Conservation (phyloP, 2,888 invertebrate genomes). For the Pandemis heparana region DNA sequence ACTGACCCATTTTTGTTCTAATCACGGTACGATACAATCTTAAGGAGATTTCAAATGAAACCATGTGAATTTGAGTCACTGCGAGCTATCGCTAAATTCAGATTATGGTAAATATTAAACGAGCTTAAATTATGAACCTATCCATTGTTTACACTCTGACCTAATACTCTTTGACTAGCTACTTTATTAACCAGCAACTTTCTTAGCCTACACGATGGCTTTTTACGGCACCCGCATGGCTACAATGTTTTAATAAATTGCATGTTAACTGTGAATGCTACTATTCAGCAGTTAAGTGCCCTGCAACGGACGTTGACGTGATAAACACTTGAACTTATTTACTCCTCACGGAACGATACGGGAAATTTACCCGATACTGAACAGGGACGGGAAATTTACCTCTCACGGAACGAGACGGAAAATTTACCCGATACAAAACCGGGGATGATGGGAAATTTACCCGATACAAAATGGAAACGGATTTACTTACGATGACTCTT, state of each 20-base stretch:
- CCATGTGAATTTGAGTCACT: too few relatives aligned
- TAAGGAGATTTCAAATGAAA: too few relatives aligned
- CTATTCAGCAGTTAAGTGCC: conserved; percentile 12
- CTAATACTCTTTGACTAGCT: conserved; percentile 9
- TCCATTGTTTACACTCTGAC: background rate
- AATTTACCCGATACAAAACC: background rate
- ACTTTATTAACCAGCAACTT: conserved; percentile 1
- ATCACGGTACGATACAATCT: too few relatives aligned
- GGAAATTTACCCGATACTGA: background rate
- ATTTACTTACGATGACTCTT: too few relatives aligned
- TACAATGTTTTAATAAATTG: conserved; percentile 19
- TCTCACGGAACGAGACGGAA: background rate
- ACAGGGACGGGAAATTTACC: background rate
- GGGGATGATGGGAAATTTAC: background rate
- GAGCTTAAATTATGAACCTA: too few relatives aligned
- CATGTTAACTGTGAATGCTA: conserved; percentile 8
- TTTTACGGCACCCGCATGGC: conserved; percentile 14
- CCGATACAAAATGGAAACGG: too few relatives aligned
- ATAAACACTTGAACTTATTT: background rate
- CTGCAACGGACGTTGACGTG: background rate
- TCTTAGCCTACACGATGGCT: conserved; percentile 5
- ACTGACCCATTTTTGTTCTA: too few relatives aligned
- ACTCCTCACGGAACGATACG: background rate
- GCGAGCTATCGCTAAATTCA: too few relatives aligned
- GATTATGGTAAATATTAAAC: too few relatives aligned